phyloP scores from a whole-genome alignment of 2,113 vertebrate species.

The Ailuropoda melanoleuca region DNA sequence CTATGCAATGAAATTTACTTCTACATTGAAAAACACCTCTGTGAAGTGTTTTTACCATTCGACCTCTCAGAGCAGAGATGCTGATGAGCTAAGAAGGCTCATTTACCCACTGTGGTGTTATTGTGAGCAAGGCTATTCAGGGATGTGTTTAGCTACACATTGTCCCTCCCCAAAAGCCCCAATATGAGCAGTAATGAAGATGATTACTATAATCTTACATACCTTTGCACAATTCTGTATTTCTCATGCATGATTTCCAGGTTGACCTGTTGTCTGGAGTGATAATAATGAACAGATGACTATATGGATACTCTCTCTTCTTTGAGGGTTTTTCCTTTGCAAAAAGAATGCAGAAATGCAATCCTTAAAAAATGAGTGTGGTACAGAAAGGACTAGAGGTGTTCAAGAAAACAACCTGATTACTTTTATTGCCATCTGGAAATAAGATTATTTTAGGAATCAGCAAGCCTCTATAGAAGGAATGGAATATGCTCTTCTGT shows the following conservation, averaged over 20 bases:
- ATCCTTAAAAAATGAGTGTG: neutral
- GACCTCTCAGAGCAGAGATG: neutral
- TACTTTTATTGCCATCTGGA: neutral
- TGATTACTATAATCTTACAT: neutral
- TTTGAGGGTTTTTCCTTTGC: conserved; percentile 8
- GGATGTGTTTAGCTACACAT: neutral
- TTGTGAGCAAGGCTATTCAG: neutral
- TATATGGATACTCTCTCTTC: neutral
- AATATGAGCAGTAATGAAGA: neutral
- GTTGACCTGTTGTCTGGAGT: neutral
- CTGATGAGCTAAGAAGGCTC: neutral
- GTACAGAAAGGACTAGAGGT: neutral
- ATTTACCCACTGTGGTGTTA: neutral
- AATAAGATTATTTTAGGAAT: conserved; percentile 27
- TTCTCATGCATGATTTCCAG: neutral
- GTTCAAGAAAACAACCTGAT: neutral
- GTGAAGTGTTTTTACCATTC: neutral
- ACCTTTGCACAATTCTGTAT: neutral
- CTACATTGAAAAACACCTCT: neutral
- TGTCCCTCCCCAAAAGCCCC: neutral
- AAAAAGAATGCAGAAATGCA: neutral
- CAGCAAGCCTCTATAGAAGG: neutral
- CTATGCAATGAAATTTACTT: neutral
- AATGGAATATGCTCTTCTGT: neutral
- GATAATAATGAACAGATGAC: neutral